Evolutionary conservation across 2,797 vertebrate genomes (phyloP).

Genomic region (Neoniphon sammara): DNA sequence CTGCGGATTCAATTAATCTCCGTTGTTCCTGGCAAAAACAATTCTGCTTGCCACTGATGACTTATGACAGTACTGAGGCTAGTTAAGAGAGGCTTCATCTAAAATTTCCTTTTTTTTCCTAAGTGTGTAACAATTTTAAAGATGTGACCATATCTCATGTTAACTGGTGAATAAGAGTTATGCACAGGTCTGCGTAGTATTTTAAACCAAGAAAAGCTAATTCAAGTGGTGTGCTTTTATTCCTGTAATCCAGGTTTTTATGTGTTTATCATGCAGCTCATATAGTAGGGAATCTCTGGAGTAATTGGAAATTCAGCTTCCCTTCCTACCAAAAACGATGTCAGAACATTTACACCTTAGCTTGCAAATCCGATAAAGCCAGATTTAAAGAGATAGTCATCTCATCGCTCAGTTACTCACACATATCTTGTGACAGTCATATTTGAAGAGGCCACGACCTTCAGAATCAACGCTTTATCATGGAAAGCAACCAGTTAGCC

Average conservation of each 20-base stretch:
- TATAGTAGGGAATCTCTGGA: constrained; percentile 9
- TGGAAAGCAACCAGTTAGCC: constrained; percentile 58
- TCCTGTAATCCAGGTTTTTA: background rate
- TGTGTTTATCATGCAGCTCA: constrained; percentile 44
- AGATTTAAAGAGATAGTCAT: constrained; percentile 66
- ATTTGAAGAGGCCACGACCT: constrained; percentile 60
- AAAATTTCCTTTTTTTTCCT: too few relatives aligned
- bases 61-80: too few relatives aligned
- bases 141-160: background rate
- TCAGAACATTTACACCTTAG: constrained; percentile 69
- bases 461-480: constrained; percentile 50
- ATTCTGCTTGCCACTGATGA: too few relatives aligned
- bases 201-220: background rate
- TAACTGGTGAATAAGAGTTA: background rate
- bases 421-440: constrained; percentile 56
- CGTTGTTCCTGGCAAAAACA: too few relatives aligned
- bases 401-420: constrained; percentile 56
- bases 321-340: constrained; percentile 40
- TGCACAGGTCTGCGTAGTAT: background rate
- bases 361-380: constrained; percentile 68
- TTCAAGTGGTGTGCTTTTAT: background rate
- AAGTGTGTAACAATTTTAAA: background rate
- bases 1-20: background rate
- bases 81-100: too few relatives aligned
- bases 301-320: constrained; percentile 60